phyloP scores from a whole-genome alignment of 2,113 vertebrate genomes.

The Himantopus leucocephalus region DNA sequence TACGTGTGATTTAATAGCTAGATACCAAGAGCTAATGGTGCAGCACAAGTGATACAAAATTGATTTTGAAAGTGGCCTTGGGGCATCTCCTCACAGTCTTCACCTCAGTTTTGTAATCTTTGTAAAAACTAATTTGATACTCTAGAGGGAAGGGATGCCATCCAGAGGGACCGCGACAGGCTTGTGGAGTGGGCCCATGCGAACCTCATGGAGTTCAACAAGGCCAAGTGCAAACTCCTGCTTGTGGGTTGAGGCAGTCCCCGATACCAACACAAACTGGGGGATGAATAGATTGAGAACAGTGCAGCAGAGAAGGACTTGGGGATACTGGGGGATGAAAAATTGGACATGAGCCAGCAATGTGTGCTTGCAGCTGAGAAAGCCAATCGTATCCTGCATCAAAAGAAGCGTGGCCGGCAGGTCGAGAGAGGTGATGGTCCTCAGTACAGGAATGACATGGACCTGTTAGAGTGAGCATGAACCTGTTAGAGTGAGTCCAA shows the following conservation, averaged over 20 bases:
- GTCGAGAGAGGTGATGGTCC: not conserved
- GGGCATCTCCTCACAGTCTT: not conserved
- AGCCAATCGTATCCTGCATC: not conserved
- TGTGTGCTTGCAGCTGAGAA: not conserved
- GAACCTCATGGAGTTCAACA: not conserved
- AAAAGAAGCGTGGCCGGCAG: not conserved
- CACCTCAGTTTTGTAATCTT: not conserved
- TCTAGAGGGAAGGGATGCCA: not conserved
- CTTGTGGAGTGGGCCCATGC: not conserved
- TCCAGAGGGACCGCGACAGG: not conserved
- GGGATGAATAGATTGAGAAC: not conserved
- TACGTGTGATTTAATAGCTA: not conserved
- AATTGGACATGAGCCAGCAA: fast-evolving
- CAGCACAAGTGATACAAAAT: not conserved
- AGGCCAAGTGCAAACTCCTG: not conserved
- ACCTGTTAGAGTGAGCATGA: not conserved
- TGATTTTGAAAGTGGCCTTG: not conserved
- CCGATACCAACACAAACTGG: too few species aligned
- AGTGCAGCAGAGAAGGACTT: not conserved
- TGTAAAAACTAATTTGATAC: not conserved
- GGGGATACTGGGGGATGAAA: not conserved
- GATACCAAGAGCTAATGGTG: not conserved
- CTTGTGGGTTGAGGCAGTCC: not conserved
- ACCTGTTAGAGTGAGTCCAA: not conserved
- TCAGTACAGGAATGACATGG: not conserved